Base-by-base conservation (phyloP, 2,113 vertebrate species). In the Eleginops maclovinus region DNA sequence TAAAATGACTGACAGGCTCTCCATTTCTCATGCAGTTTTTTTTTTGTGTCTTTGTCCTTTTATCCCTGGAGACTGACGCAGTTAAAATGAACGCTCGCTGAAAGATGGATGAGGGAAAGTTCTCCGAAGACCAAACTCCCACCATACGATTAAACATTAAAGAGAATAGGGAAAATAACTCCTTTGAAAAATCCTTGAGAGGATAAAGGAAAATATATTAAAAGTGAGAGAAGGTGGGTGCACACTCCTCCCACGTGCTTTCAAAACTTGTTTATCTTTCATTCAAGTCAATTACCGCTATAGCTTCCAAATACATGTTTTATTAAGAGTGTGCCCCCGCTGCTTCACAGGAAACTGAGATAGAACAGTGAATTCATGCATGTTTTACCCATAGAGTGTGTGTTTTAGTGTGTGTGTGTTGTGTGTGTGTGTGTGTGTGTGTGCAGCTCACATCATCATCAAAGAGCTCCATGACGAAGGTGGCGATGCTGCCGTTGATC, bases 401-500 rank as follows among this genome's bases (percentile, higher is more conserved):
- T 36, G 8, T 36, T 36, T 36, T 36, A 36, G 36, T 49, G 2
- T 72, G 21, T 51, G 47, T 43, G 21, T 41, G 36, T 47, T 43
- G 10, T 43, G n/a, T 22, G 13, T 3, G 47, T 43, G 21, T 41
- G 36, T 47, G 36, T 43, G 10, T 43, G n/a, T 22, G 13, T 3
- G 6, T 21, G 47, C 46, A 8, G 94, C 96, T 88, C 89, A 99
- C 98, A 0, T 96, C 90, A 53, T 96, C 95, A 14, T 97, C 94
- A 75, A 99, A 95, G 56, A 99, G 95, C 90, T 99, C 98, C 94
- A 99, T 94, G 60, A 99, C 93, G 17, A 99, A 99, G 16, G 98
- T 99, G 75, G 97, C 98, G 77, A 99, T 94, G 0, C 98, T 99
- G 82, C 97, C 97, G 4, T 99, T 99, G 77, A 99, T 98, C 3